A percentile compares a stretch with the other conserved stretches of the same genome.
Evolutionary conservation across 2,888 invertebrate species (phyloP).

Genomic region (Dicyrtomina minuta): DNA sequence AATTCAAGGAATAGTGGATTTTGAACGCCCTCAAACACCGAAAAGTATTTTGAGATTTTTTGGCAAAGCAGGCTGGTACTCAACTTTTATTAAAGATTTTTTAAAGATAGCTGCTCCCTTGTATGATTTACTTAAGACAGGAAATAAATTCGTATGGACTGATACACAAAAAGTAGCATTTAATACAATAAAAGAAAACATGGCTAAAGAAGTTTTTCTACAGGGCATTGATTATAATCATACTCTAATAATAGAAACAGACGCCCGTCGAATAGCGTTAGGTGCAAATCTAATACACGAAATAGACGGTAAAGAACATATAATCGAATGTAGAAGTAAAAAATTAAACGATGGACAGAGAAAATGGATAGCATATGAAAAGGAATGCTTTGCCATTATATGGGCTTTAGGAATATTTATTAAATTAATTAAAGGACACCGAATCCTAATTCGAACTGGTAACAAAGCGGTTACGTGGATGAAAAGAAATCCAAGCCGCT

Average conservation of each 20-base stretch:
- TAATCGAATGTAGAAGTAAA: neutral
- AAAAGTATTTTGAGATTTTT: slow-evolving; percentile 39
- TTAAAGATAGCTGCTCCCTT: slow-evolving; percentile 31
- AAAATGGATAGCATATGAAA: slow-evolving; percentile 4
- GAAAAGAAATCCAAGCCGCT: neutral
- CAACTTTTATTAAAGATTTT: slow-evolving; percentile 39
- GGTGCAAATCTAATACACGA: slow-evolving; percentile 30
- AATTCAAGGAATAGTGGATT: too few species aligned
- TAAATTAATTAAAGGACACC: slow-evolving; percentile 4
- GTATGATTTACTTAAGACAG: slow-evolving; percentile 27
- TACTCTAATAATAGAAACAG: slow-evolving; percentile 24
- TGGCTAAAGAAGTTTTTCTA: slow-evolving; percentile 23
- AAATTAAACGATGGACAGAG: neutral
- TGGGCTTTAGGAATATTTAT: neutral
- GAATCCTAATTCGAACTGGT: neutral
- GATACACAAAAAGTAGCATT: slow-evolving; percentile 22
- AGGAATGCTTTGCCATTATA: too few species aligned
- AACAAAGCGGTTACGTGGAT: too few species aligned
- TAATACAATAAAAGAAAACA: slow-evolving; percentile 26
- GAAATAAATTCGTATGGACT: slow-evolving; percentile 6
- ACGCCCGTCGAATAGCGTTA: slow-evolving; percentile 26
- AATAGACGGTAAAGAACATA: slow-evolving; percentile 9
- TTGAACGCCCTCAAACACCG: slow-evolving; percentile 35
- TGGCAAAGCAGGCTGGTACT: slow-evolving; percentile 37
- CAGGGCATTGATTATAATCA: slow-evolving; percentile 30